Evolutionary conservation across 30 jellyfish, hydroid and myxozoan genomes (phyloP).

Genomic region (Aurelia aurita complex sp. Pacific): DNA sequence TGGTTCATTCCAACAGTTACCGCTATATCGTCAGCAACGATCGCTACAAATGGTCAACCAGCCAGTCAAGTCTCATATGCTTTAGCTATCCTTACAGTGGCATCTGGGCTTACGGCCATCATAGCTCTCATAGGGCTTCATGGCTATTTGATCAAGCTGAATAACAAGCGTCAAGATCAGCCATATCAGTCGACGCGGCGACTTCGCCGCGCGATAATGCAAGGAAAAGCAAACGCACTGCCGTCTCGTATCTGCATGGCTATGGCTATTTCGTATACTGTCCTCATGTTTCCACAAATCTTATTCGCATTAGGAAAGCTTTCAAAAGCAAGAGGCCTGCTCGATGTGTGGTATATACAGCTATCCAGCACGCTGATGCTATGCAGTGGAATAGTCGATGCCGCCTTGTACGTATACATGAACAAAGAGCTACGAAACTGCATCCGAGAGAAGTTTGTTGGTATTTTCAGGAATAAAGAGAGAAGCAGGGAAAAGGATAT

Average conservation of each 20-base stretch:
- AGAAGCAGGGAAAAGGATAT: constrained; percentile 4
- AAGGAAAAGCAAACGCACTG: not conserved
- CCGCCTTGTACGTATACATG: constrained; percentile 60
- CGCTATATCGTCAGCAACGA: constrained; percentile 53
- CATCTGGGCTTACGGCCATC: constrained; percentile 51
- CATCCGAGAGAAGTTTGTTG: constrained; percentile 4
- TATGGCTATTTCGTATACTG: constrained; percentile 38
- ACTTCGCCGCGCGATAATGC: constrained; percentile 23
- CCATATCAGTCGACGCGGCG: constrained; percentile 37
- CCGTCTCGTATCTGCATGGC: constrained; percentile 54
- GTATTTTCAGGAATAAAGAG: constrained; percentile 16
- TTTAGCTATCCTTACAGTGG: constrained; percentile 57
- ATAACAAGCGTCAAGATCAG: constrained; percentile 1
- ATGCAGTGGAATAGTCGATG: constrained; percentile 65
- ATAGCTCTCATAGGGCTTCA: constrained; percentile 33
- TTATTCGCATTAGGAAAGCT: constrained; percentile 74
- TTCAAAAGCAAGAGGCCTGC: constrained; percentile 61
- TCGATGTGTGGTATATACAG: constrained; percentile 81
- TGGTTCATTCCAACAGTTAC: constrained; percentile 64
- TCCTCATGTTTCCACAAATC: constrained; percentile 68
- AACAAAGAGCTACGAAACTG: constrained; percentile 36
- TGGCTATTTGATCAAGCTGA: constrained; percentile 26
- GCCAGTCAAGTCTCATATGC: constrained; percentile 72
- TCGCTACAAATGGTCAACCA: constrained; percentile 59
- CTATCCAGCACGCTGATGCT: constrained; percentile 68